Percentiles rank a stretch among this genome's conserved stretches.
phyloP scores from a whole-genome alignment of 2,797 vertebrate genomes.

The Enteromius thamalakanensis region DNA sequence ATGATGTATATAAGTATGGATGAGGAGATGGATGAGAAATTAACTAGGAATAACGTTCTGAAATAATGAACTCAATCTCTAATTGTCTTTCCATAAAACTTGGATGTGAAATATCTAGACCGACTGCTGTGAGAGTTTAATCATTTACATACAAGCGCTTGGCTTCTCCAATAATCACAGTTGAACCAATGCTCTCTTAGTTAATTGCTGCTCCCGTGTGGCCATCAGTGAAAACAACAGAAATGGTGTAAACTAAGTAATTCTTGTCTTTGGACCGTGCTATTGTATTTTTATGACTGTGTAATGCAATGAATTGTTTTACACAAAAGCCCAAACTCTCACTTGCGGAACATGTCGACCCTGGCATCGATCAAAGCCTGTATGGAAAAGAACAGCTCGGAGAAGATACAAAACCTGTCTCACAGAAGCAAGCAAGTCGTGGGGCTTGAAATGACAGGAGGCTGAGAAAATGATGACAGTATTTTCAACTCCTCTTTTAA shows the following conservation, averaged over 20 bases:
- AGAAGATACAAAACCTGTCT: background rate
- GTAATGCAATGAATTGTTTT: background rate
- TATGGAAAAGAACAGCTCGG: background rate
- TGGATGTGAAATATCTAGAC: slow-evolving; percentile 22
- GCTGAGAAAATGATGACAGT: background rate
- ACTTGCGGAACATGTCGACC: background rate
- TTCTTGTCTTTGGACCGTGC: background rate
- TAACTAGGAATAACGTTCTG: background rate
- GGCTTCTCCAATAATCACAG: background rate
- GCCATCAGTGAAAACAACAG: slow-evolving; percentile 29
- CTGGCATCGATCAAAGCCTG: background rate
- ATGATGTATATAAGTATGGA: slow-evolving; percentile 3
- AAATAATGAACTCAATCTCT: slow-evolving; percentile 15
- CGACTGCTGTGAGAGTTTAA: slow-evolving; percentile 17
- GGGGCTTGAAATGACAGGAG: background rate
- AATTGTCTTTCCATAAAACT: background rate
- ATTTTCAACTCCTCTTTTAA: slow-evolving; percentile 16
- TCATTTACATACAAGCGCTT: background rate
- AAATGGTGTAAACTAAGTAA: background rate
- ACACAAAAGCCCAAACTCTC: background rate
- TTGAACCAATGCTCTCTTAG: background rate
- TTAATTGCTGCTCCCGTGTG: slow-evolving; percentile 52
- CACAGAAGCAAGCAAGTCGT: background rate
- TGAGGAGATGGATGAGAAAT: background rate
- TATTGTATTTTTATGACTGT: background rate